These are phyloP conservation scores for Chloropsis hardwickii DNA, from an alignment of 2,113 vertebrate species.

Conservation along the genomic window DNA sequence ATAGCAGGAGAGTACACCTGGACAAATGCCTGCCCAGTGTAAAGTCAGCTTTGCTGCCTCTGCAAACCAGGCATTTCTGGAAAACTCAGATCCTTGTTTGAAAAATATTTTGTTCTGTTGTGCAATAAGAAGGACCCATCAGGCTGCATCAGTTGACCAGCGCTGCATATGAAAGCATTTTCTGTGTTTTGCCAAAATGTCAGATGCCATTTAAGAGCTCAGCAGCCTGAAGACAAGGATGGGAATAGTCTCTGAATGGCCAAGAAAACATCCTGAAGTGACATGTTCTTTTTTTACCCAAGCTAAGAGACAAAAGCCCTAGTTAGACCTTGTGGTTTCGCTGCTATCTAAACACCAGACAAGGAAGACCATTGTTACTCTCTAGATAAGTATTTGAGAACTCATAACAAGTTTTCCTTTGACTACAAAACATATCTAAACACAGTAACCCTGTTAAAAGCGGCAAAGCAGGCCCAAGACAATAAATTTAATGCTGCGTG, in stretches of 20 bases:
- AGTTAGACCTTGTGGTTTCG: background rate
- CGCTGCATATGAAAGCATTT: background rate
- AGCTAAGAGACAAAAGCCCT: background rate
- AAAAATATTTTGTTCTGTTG: background rate
- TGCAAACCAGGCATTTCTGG: background rate
- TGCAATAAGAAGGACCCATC: background rate
- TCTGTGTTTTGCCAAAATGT: background rate
- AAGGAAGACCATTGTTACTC: background rate
- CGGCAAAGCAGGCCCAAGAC: background rate
- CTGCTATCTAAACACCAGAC: background rate
- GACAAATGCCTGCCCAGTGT: background rate
- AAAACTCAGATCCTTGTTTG: background rate
- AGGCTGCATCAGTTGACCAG: background rate
- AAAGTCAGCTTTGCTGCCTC: background rate
- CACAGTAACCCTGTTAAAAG: background rate
- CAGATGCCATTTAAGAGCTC: background rate
- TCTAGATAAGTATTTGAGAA: background rate
- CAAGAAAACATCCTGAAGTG: background rate
- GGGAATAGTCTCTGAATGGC: background rate
- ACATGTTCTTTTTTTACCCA: background rate
- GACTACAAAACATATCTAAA: background rate
- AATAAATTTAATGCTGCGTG: background rate
- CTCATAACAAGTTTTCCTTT: background rate
- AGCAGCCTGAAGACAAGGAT: background rate
- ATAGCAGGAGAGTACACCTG: background rate